Evolutionary conservation across 1,140 invertebrate genomes (phyloP), one percentile per base, ranked within the genome.

Genomic region (Habropoda laboriosa): DNA sequence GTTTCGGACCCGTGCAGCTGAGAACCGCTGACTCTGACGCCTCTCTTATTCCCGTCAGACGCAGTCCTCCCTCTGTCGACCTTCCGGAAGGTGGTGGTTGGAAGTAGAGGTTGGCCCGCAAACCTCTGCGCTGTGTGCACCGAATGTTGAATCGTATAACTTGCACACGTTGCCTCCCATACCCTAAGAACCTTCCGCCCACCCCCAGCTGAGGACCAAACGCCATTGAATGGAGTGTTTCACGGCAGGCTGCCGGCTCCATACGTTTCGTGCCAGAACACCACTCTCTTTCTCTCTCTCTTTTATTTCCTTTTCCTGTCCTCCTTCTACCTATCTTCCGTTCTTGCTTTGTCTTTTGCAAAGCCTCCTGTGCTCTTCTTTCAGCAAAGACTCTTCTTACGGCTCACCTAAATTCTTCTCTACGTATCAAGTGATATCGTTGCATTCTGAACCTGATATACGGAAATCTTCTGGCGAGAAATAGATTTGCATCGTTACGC

Each of bases 161-260:
- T 76, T 82, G 80, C 66, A 60, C 74, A 72, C 71, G 53, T 51
- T 66, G 47, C 58, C 57, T 12, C 74, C 57, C 70, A 30, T 35
- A 13, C 61, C 66, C 47, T 58, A 45, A 64, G 30, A 71, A 78
- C 66, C 55, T 27, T 57, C 66, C 75, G 6, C 63, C 70, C 85
- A 79, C 70, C 85, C 79, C 63, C 80, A 63, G 82, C 66, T 60
- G 55, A 79, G 78, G 61, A 76, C 86, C 83, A 88, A 90, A 89
- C 86, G 86, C 88, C 89, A 87, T 90, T 90, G 85, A 91, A 88
- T 87, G 77, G 86, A 90, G 87, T 86, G 89, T 91, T 91, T 91
- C 88, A 91, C 88, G 90, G 87, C 87, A 88, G 87, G 85, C 82
- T 90, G 87, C 81, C 82, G 76, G 58, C 79, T 64, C 80, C 63